These are phyloP conservation scores for Tipula confusa DNA, from an alignment of 2,888 invertebrate species.

Conservation along the genomic window DNA sequence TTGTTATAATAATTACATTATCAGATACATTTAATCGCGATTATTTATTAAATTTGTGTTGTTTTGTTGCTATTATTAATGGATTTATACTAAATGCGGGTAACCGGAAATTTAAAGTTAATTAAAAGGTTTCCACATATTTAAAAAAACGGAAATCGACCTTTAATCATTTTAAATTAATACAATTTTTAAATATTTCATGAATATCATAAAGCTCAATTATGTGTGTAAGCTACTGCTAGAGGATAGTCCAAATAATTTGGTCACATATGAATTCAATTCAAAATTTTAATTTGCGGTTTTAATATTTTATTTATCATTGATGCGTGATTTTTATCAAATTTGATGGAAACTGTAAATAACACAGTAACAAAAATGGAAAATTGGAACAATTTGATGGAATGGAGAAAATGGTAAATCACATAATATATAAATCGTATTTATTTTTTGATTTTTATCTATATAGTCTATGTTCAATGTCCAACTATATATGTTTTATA, in stretches of 20 bases:
- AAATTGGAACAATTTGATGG: background rate
- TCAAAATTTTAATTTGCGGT: background rate
- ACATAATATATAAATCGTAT: background rate
- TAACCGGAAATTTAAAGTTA: background rate
- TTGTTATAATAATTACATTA: background rate
- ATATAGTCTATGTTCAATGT: background rate
- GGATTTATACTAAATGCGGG: background rate
- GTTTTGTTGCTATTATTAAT: background rate
- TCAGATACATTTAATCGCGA: background rate
- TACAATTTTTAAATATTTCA: background rate
- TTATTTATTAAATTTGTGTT: background rate
- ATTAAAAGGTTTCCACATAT: background rate
- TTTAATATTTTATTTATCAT: background rate
- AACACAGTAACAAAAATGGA: background rate
- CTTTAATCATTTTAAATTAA: background rate
- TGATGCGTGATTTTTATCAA: slow-evolving; percentile 3
- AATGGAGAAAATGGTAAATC: background rate
- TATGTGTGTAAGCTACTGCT: background rate
- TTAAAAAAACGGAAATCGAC: background rate
- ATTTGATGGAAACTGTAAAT: background rate
- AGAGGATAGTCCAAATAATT: background rate
- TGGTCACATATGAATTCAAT: background rate
- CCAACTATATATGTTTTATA: background rate
- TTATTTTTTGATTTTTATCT: background rate
- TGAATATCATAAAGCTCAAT: background rate